Conservation (phyloP, 2,113 vertebrate species). For the Cryptotis parvus region DNA sequence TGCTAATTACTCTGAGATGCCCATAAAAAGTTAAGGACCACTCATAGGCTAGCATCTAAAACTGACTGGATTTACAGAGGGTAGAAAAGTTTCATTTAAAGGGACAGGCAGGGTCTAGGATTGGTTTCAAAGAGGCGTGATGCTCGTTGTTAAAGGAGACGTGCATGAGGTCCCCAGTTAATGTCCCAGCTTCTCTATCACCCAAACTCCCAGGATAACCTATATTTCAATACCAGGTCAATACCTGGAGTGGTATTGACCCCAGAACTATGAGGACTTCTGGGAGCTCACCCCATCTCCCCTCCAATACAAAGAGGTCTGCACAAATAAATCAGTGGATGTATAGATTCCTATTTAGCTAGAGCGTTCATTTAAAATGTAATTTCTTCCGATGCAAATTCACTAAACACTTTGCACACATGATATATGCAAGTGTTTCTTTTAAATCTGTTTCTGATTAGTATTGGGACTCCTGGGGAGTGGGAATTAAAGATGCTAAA, state of each 20-base stretch:
- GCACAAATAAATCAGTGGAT: not conserved
- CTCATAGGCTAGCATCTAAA: not conserved
- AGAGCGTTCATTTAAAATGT: not conserved
- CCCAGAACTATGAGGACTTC: too few species aligned
- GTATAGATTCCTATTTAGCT: not conserved
- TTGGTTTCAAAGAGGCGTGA: too few species aligned
- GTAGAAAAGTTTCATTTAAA: not conserved
- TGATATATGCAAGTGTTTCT: not conserved
- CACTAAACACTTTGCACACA: not conserved
- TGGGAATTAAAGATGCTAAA: not conserved
- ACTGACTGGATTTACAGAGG: constrained; percentile 6
- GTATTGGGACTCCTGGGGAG: not conserved
- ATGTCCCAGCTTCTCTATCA: too few species aligned
- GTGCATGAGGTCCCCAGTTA: too few species aligned
- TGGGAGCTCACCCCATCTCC: too few species aligned
- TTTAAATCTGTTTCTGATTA: constrained; percentile 15
- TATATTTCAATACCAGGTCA: too few species aligned
- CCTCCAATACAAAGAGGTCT: not conserved
- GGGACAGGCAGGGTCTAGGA: too few species aligned
- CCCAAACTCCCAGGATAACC: too few species aligned
- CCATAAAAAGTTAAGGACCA: not conserved
- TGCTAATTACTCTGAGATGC: not conserved
- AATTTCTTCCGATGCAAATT: constrained; percentile 18
- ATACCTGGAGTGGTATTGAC: too few species aligned
- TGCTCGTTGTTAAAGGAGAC: too few species aligned